A percentile compares a stretch with the other conserved stretches of the same genome.
These are phyloP conservation scores for Thaleichthys pacificus DNA, from an alignment of 2,797 vertebrate genomes.

Conservation along the genomic window DNA sequence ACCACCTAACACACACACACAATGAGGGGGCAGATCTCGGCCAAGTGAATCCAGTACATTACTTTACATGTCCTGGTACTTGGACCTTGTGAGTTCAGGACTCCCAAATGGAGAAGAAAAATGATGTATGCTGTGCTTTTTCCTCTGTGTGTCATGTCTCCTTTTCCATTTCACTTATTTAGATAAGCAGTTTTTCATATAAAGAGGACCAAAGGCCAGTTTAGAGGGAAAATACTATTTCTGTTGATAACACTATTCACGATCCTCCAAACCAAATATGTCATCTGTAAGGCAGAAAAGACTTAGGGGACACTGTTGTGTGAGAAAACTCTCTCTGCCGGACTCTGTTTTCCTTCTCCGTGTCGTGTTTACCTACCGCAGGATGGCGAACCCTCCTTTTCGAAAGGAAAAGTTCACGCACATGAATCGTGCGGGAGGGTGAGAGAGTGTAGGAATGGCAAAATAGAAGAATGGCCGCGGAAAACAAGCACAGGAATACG, in stretches of 20 bases:
- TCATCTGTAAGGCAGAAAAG: neutral
- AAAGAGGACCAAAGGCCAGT: neutral
- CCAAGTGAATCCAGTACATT: neutral
- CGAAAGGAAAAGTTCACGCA: neutral
- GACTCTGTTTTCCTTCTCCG: neutral
- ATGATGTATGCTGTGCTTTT: neutral
- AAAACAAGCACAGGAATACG: too few relatives aligned
- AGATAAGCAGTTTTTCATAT: neutral
- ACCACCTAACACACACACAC: too few relatives aligned
- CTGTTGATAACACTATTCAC: neutral
- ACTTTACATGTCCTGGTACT: neutral
- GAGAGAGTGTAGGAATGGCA: neutral
- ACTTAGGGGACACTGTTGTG: neutral
- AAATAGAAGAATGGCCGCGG: too few relatives aligned
- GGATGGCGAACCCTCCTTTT: neutral
- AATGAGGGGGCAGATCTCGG: too few relatives aligned
- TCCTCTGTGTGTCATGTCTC: neutral
- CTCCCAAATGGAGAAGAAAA: neutral
- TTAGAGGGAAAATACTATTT: neutral
- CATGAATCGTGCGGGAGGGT: neutral
- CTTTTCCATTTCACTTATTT: neutral
- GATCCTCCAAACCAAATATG: constrained; percentile 1
- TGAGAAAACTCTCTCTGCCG: neutral
- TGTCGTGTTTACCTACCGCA: neutral
- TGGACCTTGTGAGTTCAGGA: neutral